phyloP scores from a whole-genome alignment of 2,888 invertebrate species.

The Heliothis peltigera region DNA sequence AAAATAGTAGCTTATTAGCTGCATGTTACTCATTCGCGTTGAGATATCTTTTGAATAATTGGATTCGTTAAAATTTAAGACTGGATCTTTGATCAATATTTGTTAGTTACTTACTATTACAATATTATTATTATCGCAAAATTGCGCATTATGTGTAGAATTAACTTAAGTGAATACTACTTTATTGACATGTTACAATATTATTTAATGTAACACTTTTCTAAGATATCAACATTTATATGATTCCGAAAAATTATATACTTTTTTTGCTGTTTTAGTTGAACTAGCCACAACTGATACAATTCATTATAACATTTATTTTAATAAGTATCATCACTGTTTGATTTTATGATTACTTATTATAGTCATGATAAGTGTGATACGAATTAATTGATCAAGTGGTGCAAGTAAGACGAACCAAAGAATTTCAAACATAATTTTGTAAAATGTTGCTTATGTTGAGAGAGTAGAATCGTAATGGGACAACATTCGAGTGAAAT shows the following conservation, averaged over 20 bases:
- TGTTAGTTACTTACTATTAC: slow-evolving; percentile 31
- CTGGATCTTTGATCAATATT: slow-evolving; percentile 52
- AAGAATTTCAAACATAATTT: slow-evolving; percentile 45
- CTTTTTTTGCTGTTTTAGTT: not conserved
- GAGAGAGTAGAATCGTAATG: not conserved
- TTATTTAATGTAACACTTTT: slow-evolving; percentile 17
- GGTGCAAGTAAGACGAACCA: slow-evolving; percentile 41
- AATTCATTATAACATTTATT: slow-evolving; percentile 14
- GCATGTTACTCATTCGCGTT: slow-evolving; percentile 15
- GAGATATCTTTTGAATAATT: slow-evolving; percentile 22
- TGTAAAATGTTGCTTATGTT: slow-evolving; percentile 25
- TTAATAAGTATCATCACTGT: slow-evolving; percentile 11
- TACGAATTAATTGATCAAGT: slow-evolving; percentile 24
- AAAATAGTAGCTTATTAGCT: slow-evolving; percentile 7
- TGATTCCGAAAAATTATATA: slow-evolving; percentile 2
- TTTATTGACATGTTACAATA: slow-evolving; percentile 16
- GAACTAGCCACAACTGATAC: slow-evolving; percentile 5
- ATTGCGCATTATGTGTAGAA: slow-evolving; percentile 30
- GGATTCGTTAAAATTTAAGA: slow-evolving; percentile 50
- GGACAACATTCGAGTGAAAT: slow-evolving; percentile 8
- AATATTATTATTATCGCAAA: slow-evolving; percentile 34
- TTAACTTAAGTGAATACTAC: slow-evolving; percentile 32
- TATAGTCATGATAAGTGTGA: slow-evolving; percentile 21
- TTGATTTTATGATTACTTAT: not conserved
- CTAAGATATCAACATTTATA: slow-evolving; percentile 19